Evolutionary conservation across 2,888 invertebrate species (phyloP).

Genomic region (Loripinus fragilis): DNA sequence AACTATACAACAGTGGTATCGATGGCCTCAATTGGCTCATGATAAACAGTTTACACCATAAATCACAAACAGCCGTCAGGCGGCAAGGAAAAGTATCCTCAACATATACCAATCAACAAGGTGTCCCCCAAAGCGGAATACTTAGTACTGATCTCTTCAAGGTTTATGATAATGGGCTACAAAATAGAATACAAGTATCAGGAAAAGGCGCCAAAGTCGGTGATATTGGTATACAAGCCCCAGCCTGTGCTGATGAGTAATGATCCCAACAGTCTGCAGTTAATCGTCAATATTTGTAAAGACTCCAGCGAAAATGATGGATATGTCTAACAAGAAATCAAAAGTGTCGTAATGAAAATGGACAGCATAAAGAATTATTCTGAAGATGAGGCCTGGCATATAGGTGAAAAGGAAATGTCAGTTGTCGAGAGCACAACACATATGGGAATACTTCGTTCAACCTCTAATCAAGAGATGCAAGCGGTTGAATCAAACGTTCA

Average conservation of each 20-base stretch:
- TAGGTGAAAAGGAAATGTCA: conserved; percentile 1
- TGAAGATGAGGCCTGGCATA: neutral
- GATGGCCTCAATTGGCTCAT: neutral
- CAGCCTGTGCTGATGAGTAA: conserved; percentile 18
- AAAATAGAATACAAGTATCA: neutral
- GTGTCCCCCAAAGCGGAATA: conserved; percentile 20
- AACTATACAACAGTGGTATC: conserved; percentile 1
- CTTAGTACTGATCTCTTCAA: conserved; percentile 9
- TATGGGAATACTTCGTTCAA: conserved; percentile 10
- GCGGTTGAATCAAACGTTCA: conserved; percentile 15
- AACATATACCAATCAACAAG: conserved; percentile 20
- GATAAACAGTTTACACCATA: neutral
- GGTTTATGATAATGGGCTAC: neutral
- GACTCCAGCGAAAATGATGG: neutral
- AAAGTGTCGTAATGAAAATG: conserved; percentile 11
- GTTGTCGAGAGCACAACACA: conserved; percentile 9
- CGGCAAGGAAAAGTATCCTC: neutral
- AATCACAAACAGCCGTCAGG: neutral
- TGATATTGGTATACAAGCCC: conserved; percentile 4
- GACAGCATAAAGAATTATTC: neutral
- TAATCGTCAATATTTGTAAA: neutral
- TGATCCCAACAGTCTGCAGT: neutral
- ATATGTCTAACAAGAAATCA: neutral
- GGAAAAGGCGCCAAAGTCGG: conserved; percentile 13
- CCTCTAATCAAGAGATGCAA: neutral